Evolutionary conservation across 2,888 invertebrate species (phyloP).

Genomic region (Atrina japonica): DNA sequence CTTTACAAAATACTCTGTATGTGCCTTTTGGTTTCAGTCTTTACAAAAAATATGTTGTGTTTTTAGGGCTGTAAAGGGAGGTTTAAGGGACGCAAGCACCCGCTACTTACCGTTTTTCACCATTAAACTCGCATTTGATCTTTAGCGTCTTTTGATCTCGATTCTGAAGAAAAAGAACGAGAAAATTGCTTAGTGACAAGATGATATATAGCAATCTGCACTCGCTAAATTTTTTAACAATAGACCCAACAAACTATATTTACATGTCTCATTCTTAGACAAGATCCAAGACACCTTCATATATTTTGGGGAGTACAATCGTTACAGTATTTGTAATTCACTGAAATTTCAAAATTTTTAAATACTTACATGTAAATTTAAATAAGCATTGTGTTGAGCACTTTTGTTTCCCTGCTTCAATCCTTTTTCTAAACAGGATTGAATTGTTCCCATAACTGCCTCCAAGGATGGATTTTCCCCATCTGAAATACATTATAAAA

Average conservation of each 20-base stretch:
- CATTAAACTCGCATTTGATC: slow-evolving; percentile 74
- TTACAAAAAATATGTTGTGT: too few species aligned
- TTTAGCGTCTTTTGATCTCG: slow-evolving; percentile 62
- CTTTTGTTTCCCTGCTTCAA: slow-evolving; percentile 62
- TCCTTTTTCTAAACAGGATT: slow-evolving; percentile 63
- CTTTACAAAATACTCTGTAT: too few species aligned
- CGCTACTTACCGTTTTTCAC: slow-evolving; percentile 75
- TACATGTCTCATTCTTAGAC: too few species aligned
- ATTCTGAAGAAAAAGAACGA: slow-evolving; percentile 38
- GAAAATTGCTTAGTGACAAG: slow-evolving; percentile 14
- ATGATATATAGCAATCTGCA: too few species aligned
- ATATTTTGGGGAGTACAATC: too few species aligned
- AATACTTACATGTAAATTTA: slow-evolving; percentile 54
- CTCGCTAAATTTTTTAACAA: too few species aligned
- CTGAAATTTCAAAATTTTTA: neutral
- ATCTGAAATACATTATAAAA: slow-evolving; percentile 21
- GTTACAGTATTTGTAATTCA: too few species aligned
- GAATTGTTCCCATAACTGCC: slow-evolving; percentile 51
- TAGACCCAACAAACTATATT: too few species aligned
- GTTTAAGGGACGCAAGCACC: too few species aligned
- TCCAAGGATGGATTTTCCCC: slow-evolving; percentile 31
- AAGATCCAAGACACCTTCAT: too few species aligned
- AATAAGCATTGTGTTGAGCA: slow-evolving; percentile 54
- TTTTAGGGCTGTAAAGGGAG: too few species aligned
- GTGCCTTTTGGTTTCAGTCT: too few species aligned